Evolutionary conservation across 2,113 vertebrate species (phyloP).

Genomic region (Pandion haliaetus): DNA sequence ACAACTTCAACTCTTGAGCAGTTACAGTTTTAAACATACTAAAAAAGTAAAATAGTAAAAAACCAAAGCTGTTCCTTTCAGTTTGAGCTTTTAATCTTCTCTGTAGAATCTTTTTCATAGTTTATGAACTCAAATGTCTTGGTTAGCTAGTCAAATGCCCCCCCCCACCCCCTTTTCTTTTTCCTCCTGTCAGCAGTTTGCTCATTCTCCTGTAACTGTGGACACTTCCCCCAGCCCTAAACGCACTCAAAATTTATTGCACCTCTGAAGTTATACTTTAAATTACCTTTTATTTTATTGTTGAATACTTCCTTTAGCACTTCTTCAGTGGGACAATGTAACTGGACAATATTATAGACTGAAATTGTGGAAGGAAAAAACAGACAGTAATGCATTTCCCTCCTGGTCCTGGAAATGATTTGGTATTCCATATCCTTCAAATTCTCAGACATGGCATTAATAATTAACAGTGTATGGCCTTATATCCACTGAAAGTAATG

Average conservation of each 20-base stretch:
- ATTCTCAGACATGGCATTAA: not conserved
- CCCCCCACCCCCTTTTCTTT: rapidly evolving
- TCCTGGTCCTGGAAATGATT: not conserved
- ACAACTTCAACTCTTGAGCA: not conserved
- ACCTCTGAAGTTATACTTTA: not conserved
- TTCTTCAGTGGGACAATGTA: not conserved
- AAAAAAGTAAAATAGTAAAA: not conserved
- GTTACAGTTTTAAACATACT: not conserved
- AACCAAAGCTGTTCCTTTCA: not conserved
- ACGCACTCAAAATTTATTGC: not conserved
- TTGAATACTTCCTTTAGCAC: not conserved
- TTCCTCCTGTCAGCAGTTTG: not conserved
- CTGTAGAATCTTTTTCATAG: not conserved
- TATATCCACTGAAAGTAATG: not conserved
- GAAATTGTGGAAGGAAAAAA: not conserved
- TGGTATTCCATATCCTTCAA: not conserved
- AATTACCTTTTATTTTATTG: not conserved
- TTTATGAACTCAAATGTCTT: not conserved
- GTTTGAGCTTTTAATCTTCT: not conserved
- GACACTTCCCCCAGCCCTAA: not conserved
- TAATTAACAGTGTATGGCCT: not conserved
- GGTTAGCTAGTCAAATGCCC: not conserved
- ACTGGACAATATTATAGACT: not conserved
- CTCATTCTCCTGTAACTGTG: not conserved
- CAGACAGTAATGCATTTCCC: not conserved